phyloP scores from a whole-genome alignment of 2,888 invertebrate species.

The Pyrrhosoma nymphula region DNA sequence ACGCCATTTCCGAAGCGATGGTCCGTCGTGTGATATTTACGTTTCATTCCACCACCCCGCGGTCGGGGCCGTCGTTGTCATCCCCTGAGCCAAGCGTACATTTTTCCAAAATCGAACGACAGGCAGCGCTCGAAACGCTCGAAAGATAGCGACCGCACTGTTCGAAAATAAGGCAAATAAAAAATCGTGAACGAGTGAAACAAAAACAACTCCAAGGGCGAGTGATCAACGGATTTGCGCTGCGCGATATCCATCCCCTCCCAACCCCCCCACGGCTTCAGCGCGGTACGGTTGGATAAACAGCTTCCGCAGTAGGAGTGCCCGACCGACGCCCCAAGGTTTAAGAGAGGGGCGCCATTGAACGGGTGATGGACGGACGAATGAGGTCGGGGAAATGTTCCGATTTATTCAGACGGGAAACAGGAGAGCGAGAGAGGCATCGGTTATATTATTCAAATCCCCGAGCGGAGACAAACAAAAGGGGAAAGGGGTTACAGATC shows the following conservation, averaged over 20 bases:
- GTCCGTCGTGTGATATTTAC: no score
- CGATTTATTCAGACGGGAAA: neutral
- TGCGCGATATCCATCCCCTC: neutral
- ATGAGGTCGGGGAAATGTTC: neutral
- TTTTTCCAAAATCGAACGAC: neutral
- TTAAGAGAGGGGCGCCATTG: neutral
- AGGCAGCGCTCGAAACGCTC: neutral
- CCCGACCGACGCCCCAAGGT: neutral
- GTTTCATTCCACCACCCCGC: neutral
- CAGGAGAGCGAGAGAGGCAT: neutral
- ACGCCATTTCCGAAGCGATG: neutral
- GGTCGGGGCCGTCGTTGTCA: neutral
- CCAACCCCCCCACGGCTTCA: no score
- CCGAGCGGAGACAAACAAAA: neutral
- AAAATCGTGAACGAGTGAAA: neutral
- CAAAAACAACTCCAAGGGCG: neutral
- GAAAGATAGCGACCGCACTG: neutral
- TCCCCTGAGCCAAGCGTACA: neutral
- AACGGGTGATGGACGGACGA: neutral
- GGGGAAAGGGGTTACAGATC: neutral
- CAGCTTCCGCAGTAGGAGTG: neutral
- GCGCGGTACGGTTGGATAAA: neutral
- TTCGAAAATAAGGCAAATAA: neutral
- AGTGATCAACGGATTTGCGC: constrained; percentile 3
- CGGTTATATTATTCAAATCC: neutral